Base-by-base conservation (phyloP, 2,797 vertebrate species). In the Heliangelus exortis region DNA sequence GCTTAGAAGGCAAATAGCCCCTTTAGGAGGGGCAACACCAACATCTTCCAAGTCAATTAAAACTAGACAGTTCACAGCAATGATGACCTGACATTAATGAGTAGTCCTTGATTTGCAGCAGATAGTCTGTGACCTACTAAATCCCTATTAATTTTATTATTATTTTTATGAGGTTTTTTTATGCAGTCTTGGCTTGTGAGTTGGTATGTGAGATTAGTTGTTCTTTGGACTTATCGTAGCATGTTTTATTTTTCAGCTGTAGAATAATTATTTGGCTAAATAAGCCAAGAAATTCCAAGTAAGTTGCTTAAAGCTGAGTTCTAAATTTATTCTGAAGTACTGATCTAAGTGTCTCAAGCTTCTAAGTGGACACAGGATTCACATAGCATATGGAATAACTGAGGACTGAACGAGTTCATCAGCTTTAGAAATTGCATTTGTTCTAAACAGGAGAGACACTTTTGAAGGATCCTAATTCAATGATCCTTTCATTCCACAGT, bases 381-480 rank as follows among this genome's bases (percentile, higher is more conserved):
- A 47, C 18, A 51, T 15, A 58, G 3, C 5, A 10, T 28, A 31
- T 73, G 39, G 77, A 86, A 72, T 45, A 8, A 41, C 29, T 47
- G 36, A 86, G 16, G 13, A 43, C 51, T 29, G 20, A 80, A 39
- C 50, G 7, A 74, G 16, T 53, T 87, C 3, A 59, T 58, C 10
- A 78, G 2, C 34, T 78, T 84, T 41, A 86, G 71, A 62, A 84
- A 55, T 6, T 36, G 12, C 34, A 36, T 91, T 81, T 2, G 48
- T 93, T 75, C 31, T 67, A 29, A 69, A 53, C 7, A 53, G 5
- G 69, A 86, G 28, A 86, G 29, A 66, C 21, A 10, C 19, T 84
- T 90, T 91, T 66, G 93, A 93, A 94, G 54, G 34, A 54, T n/a
- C 26, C 18, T 62, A 59, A 73, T 58, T 92, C 61, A 91, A 84